Evolutionary conservation across 37 sponge, comb jelly and placozoan genomes (phyloP).

Genomic region (Beroe forskalii): DNA sequence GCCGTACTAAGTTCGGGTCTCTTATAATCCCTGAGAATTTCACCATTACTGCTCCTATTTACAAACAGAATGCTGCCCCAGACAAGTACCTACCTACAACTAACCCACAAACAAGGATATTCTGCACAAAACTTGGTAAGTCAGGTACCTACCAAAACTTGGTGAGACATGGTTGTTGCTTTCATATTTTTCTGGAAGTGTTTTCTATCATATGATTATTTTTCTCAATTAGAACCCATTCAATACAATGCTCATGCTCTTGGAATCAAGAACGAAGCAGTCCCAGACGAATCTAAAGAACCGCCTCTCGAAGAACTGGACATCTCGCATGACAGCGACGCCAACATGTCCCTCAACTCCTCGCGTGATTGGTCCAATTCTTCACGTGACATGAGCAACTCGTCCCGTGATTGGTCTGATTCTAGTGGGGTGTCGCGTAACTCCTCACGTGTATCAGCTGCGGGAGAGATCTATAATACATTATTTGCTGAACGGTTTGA

Average conservation of each 20-base stretch:
- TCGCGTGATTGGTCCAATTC: neutral
- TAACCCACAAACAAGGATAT: slow-evolving; percentile 31
- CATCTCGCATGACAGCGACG: slow-evolving; percentile 15
- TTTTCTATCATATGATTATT: no score
- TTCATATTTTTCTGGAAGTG: neutral
- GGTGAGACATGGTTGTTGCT: no score
- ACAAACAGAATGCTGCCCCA: neutral
- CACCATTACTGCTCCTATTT: slow-evolving; percentile 31
- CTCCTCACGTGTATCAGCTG: no score
- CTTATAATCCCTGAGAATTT: slow-evolving; percentile 54
- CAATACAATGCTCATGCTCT: no score
- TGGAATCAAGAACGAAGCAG: slow-evolving; percentile 57
- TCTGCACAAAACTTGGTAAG: slow-evolving; percentile 46
- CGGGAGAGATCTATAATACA: no score
- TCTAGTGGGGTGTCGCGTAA: no score
- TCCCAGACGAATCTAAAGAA: neutral
- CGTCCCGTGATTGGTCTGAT: no score
- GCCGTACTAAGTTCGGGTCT: neutral
- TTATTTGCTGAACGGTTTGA: no score
- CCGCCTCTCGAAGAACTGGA: neutral
- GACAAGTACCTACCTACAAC: slow-evolving; percentile 14
- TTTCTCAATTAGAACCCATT: no score
- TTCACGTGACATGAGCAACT: no score
- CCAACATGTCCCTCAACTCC: neutral
- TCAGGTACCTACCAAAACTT: no score